Conservation (phyloP, 2,113 vertebrate species). For the Chloropsis hardwickii region DNA sequence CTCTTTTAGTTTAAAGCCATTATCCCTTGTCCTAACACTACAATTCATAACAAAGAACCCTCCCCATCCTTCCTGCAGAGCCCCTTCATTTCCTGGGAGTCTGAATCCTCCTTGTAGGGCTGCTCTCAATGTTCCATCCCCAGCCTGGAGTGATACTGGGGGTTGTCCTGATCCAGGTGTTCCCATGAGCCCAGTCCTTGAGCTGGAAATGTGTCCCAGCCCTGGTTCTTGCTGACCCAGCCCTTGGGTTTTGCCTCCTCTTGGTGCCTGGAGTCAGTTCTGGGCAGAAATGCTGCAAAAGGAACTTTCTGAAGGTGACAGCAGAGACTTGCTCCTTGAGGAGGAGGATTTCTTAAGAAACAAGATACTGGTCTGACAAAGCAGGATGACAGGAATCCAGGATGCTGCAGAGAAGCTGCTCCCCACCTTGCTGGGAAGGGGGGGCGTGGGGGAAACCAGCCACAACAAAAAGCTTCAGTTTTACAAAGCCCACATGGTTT, state of each 20-base stretch:
- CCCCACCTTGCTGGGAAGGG: not conserved
- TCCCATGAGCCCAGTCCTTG: not conserved
- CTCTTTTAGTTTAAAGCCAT: not conserved
- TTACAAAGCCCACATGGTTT: not conserved
- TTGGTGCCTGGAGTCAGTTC: not conserved
- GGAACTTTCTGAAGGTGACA: conserved; percentile 13
- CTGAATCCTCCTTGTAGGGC: not conserved
- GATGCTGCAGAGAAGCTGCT: not conserved
- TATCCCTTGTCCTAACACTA: too few species aligned
- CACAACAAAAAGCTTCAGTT: not conserved
- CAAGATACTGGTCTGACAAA: not conserved
- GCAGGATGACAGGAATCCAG: not conserved
- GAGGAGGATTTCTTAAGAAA: not conserved
- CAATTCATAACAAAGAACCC: not conserved
- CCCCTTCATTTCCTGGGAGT: not conserved
- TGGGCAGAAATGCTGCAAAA: not conserved
- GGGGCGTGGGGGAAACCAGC: not conserved
- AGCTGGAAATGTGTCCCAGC: not conserved
- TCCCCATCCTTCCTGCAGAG: not conserved
- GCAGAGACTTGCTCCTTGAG: not conserved
- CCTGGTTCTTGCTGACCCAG: not conserved
- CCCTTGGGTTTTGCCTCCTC: not conserved
- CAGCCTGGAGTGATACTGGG: not conserved
- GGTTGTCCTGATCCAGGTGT: not conserved
- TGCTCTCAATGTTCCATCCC: not conserved